Percentiles rank a stretch among this genome's conserved stretches.
Evolutionary conservation across 2,797 vertebrate species (phyloP).

Genomic region (Melanogrammus aeglefinus): DNA sequence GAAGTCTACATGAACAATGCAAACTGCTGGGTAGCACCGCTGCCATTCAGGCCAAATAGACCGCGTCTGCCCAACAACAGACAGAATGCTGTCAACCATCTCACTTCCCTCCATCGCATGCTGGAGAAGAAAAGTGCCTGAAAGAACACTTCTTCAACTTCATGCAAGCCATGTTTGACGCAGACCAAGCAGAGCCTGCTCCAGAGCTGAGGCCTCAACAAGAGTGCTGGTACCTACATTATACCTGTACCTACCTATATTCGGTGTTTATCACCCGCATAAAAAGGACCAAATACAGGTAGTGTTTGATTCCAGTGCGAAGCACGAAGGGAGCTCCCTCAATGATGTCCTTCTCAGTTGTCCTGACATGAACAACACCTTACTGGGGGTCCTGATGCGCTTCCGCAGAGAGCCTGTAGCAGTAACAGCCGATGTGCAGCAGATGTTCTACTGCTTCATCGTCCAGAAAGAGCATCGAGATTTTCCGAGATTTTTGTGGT

Average conservation of each 20-base stretch:
- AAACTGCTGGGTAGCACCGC: constrained; percentile 29
- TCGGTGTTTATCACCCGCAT: constrained; percentile 18
- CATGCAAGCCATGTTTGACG: constrained; percentile 15
- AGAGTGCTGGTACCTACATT: constrained; percentile 35
- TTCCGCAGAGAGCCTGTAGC: background rate
- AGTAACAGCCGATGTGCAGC: background rate
- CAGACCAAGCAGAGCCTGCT: constrained; percentile 14
- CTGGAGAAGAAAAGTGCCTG: constrained; percentile 17
- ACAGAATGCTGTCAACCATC: background rate
- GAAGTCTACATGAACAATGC: constrained; percentile 12
- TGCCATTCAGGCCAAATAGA: constrained; percentile 10
- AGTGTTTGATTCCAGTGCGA: background rate
- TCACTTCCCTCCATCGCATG: background rate
- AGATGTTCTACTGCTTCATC: constrained; percentile 1
- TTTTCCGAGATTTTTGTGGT: background rate
- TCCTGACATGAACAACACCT: background rate
- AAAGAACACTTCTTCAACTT: constrained; percentile 25
- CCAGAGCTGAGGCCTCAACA: background rate
- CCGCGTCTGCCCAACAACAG: constrained; percentile 25
- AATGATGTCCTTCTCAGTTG: constrained; percentile 4
- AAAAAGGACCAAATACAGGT: background rate
- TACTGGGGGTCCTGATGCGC: background rate
- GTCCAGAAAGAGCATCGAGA: background rate
- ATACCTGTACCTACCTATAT: constrained; percentile 26
- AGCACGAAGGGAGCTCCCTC: background rate